Conservation (phyloP, 2,113 vertebrate genomes). For the Grammomys surdaster region DNA sequence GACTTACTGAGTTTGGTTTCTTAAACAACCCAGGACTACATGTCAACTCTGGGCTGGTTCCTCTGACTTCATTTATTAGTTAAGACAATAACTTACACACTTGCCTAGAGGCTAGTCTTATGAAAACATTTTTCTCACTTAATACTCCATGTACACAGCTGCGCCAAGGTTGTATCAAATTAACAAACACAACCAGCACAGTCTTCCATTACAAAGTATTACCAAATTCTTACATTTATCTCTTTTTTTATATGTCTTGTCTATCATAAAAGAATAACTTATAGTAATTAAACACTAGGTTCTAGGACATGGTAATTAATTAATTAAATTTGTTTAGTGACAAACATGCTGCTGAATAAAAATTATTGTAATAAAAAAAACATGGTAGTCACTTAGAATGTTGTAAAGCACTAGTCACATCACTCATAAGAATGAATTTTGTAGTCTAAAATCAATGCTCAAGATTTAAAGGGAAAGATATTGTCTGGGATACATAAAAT, state of each 20-base stretch:
- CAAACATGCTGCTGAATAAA: conserved; percentile 39
- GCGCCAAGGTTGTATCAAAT: background rate
- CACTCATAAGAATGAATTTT: no score
- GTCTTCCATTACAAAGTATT: background rate
- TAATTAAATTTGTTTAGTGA: background rate
- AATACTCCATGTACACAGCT: background rate
- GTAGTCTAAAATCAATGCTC: no score
- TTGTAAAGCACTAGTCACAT: no score
- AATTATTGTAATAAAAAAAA: background rate
- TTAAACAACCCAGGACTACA: no score
- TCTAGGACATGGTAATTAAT: background rate
- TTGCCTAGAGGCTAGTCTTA: background rate
- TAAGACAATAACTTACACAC: background rate
- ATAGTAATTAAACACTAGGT: background rate
- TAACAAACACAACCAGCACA: background rate
- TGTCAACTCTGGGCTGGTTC: background rate
- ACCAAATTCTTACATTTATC: background rate
- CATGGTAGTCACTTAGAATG: no score
- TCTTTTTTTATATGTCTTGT: background rate
- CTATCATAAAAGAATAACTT: background rate
- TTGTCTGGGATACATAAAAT: no score
- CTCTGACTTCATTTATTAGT: background rate
- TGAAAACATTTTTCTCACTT: background rate
- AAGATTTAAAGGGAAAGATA: no score
- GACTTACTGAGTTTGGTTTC: background rate